Evolutionary conservation across 2,888 invertebrate genomes (phyloP), one percentile per base, ranked within the genome.

Genomic region (Odontomyia ornata): DNA sequence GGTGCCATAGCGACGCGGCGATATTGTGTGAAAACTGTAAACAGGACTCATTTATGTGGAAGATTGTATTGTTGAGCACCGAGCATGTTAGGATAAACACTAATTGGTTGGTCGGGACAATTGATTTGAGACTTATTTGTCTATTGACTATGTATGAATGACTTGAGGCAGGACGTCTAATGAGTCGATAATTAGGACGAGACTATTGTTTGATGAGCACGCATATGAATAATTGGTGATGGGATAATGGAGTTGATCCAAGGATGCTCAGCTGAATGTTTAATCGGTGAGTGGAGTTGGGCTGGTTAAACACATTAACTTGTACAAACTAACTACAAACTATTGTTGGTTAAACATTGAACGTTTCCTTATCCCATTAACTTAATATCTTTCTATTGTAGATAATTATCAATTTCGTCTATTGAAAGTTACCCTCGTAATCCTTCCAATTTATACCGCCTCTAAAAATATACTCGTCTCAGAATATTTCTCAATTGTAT

Each of bases 61-160:
- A 73, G 60, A 73, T 73, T 57, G 57, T 73, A 73, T 71, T 71
- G 71, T 71, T 52, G 27, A 30, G 73, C 60, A 73, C 73, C 73
- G 57, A 60, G 57, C 52, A 46, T 0, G 69, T 47, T 25, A 69
- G 69, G 69, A 69, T 69, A 46, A 69, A 69, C 69, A 69, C 47
- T 69, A 69, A 69, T 69, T 69, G 69, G n/a, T 69, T 1, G 69
- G 47, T 46, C 15, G 69, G 69, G 46, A 69, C 69, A 69, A 69
- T 69, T 69, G 69, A 69, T 69, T 46, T 15, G 47, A 47, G 69
- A 69, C 25, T 47, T 47, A 69, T 69, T 69, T 25, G 47, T 30
- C n/a, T 27, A 36, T 36, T 13, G 52, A 13, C 52, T 52, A 52
- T 13, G 60, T 60, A 25, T 60, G 47, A n/a, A 69, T 69, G 46